Evolutionary conservation across 1,140 invertebrate genomes (phyloP), one percentile per base, ranked within the genome.

Genomic region (Meloidogyne chitwoodi): DNA sequence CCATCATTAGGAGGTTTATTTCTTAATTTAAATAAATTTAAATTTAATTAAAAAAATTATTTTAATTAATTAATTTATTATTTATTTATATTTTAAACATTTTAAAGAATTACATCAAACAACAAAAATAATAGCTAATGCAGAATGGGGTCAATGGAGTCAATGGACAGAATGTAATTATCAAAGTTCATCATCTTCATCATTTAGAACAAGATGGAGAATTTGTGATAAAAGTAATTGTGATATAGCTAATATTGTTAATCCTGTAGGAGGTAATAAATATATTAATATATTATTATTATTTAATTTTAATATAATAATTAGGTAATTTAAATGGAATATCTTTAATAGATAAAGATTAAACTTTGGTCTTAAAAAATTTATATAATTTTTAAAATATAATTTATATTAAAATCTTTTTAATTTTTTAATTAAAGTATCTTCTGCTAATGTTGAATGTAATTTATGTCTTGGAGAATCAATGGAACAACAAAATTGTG

Each of bases 151-250:
- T n/a, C 11, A 26, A 19, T 73, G 71, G 71, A 73, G 71, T 31
- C 56, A 73, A 63, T 73, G 71, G 71, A 73, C 71, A 24, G 71
- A 73, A 73, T 73, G 71, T 34, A 61, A 73, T 29, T 8, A 31
- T 22, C 6, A 48, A 56, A 26, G 22, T 14, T 64, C 19, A 63
- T 38, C 10, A n/a, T n/a, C 34, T 38, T 5, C 22, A 27, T 24
- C 56, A 24, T 73, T 73, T 31, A 73, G 24, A 38, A 73, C 44
- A 12, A 24, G 71, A 65, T 73, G 71, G 71, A 65, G 71, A 31
- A 22, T 73, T 73, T 73, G 71, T 29, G 71, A 73, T 64, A 27
- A 64, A 61, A 73, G 71, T 16, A 73, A 64, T 12, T 73, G 71
- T 38, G 71, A 73, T 24, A 22, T 73, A 29, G 31, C 24, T 24